A percentile compares a stretch with the other conserved stretches of the same genome.
Conservation (phyloP, 1,140 invertebrate species). For the Tetragnatha versicolor region DNA sequence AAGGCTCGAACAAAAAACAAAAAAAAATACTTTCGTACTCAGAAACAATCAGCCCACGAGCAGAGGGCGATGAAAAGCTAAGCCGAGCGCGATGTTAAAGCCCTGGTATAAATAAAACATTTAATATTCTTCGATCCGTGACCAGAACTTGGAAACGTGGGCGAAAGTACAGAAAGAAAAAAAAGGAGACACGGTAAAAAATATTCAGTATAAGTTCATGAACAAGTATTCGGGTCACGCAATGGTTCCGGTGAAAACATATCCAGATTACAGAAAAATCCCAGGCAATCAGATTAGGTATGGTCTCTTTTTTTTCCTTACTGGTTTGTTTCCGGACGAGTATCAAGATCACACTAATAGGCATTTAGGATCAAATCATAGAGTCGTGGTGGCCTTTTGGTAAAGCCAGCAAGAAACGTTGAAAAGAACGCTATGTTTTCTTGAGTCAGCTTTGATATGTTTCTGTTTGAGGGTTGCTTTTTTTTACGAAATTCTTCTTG, state of each 20-base stretch:
- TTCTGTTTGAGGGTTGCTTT: too few relatives aligned
- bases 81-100: constrained; percentile 13
- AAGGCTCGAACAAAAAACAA: neutral
- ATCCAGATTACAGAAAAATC: constrained; percentile 20
- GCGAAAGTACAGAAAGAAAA: neutral
- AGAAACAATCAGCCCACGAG: constrained; percentile 21
- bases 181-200: neutral
- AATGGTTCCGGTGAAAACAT: neutral
- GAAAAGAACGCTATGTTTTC: too few relatives aligned
- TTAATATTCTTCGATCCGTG: constrained; percentile 18
- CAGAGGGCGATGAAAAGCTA: constrained; percentile 19
- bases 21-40: constrained; percentile 2
- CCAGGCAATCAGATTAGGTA: constrained; percentile 18
- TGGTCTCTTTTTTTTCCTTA: neutral
- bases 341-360: neutral
- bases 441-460: too few relatives aligned
- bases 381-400: too few relatives aligned
- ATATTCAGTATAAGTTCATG: constrained; percentile 18
- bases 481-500: too few relatives aligned
- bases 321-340: constrained; percentile 14
- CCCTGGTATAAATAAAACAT: constrained; percentile 32
- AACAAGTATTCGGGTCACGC: constrained; percentile 22
- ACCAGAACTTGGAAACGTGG: constrained; percentile 13
- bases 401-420: too few relatives aligned
- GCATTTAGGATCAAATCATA: constrained; percentile 8